Evolutionary conservation across 2,888 invertebrate species (phyloP), one percentile per base, ranked within the genome.

Genomic region (Zhuqinia jingwanae): DNA sequence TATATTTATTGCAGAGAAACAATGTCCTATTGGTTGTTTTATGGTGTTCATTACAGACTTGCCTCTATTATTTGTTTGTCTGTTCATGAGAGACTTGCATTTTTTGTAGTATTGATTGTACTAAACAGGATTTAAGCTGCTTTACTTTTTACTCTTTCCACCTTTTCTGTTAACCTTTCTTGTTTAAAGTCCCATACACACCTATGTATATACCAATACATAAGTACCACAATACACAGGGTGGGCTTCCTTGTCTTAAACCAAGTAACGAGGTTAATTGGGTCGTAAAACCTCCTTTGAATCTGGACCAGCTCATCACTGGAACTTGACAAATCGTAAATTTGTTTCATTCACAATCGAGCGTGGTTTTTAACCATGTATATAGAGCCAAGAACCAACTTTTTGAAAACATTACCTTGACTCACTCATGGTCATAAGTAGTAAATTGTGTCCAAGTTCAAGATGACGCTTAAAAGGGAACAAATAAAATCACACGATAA

Each of bases 291-390:
- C 0, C 84, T 83, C 60, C 82, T 70, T 45, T 75, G n/a, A 80
- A 70, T 68, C 56, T 42, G 53, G 82, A 58, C 36, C 45, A 70
- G 70, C 87, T 87, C 85, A 87, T 88, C 88, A 88, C 87, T 53
- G 70, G 76, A 84, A 85, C 82, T 81, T 82, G 86, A 88, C 87
- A 89, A 89, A 88, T 88, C 90, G 88, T 90, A 90, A 90, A 90
- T 90, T 89, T 83, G 83, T 75, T 17, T 45, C 27, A 53, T 75
- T 50, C 50, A 53, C 75, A 75, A 30, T n/a, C n/a, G n/a, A 75
- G 36, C 36, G 8, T 36, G 36, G 5, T 36, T 36, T 36, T 36
- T 36, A 36, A 50, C 42, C 42, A 47, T 10, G 50, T n/a, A 5
- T n/a, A 10, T 13, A n/a, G 13, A 50, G 20, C 45, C 70, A 50